A percentile compares a stretch with the other conserved stretches of the same genome.
These are phyloP conservation scores for Brotogeris chrysoptera DNA, from an alignment of 2,797 vertebrate species.

Conservation along the genomic window DNA sequence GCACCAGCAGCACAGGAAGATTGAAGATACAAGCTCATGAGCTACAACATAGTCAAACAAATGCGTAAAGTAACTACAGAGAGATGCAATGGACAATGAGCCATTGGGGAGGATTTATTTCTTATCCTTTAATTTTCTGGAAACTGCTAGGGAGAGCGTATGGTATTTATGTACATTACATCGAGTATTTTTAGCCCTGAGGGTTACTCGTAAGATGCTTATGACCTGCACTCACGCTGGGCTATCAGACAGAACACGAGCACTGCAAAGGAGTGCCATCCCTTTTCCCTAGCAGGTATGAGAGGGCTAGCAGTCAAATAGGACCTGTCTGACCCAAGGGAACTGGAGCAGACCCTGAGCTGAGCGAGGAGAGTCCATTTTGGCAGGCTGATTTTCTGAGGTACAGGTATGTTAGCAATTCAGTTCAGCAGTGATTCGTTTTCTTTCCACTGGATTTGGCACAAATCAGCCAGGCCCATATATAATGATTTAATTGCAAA, in stretches of 20 bases:
- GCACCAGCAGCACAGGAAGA: background rate
- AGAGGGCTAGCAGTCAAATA: background rate
- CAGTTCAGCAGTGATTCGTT: background rate
- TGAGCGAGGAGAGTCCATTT: background rate
- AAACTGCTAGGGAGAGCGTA: background rate
- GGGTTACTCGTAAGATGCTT: background rate
- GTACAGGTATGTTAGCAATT: background rate
- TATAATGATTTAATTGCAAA: background rate
- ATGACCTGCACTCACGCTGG: background rate
- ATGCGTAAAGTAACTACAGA: background rate
- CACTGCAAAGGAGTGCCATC: background rate
- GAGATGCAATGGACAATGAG: constrained; percentile 11
- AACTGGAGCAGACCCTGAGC: background rate
- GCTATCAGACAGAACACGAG: background rate
- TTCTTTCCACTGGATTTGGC: background rate
- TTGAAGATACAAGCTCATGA: background rate
- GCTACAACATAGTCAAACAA: background rate
- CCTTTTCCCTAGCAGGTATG: background rate
- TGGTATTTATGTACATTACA: constrained; percentile 2
- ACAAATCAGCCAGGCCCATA: background rate
- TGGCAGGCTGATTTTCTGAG: background rate
- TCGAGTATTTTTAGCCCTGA: constrained; percentile 1
- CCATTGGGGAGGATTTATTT: constrained; percentile 11
- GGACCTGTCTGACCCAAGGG: background rate
- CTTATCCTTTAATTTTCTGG: constrained; percentile 5